Evolutionary conservation across 2,888 invertebrate genomes (phyloP), one percentile per base, ranked within the genome.

Genomic region (Crossocerus cetratus): DNA sequence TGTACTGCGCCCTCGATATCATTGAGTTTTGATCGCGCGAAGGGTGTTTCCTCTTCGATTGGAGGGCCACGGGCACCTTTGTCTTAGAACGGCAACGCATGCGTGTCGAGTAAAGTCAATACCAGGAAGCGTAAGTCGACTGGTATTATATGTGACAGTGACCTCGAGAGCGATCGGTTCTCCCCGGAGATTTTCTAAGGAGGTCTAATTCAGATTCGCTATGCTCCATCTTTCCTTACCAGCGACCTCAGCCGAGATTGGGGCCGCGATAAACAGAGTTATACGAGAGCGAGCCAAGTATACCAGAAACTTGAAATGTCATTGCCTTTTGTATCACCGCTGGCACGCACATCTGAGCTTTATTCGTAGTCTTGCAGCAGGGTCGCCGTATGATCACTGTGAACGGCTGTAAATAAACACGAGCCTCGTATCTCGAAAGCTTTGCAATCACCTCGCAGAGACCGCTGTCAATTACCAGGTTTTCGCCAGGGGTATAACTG

Each of bases 251-350:
- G n/a, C n/a, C n/a, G n/a, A n/a, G n/a, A n/a, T n/a, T n/a, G n/a
- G n/a, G n/a, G n/a, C n/a, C 5, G 11, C 32, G 32, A 32, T 32
- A 32, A 11, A 11, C 32, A 5, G 11, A 3, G 5, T 8, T 32
- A 8, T 32, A 11, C 32, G 32, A 32, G 32, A 5, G 32, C 32
- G 32, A 32, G 32, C 32, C 32, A 32, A 32, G 1, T 32, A 32
- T 32, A 32, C 8, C 5, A 32, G 32, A 32, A 32, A 32, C 32
- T 1, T 4, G 5, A 32, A 32, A 32, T 32, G 32, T 55, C 32
- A 70, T 86, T 86, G 86, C 86, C 87, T 86, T 83, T 72, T 80
- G 65, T 21, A 80, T 62, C 43, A 86, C 74, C n/a, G 76, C 75
- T 13, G 85, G 87, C 23, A 72, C 78, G 60, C 87, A 87, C 78